Conservation (phyloP, 2,888 invertebrate species). For the Perizoma affinitatum region DNA sequence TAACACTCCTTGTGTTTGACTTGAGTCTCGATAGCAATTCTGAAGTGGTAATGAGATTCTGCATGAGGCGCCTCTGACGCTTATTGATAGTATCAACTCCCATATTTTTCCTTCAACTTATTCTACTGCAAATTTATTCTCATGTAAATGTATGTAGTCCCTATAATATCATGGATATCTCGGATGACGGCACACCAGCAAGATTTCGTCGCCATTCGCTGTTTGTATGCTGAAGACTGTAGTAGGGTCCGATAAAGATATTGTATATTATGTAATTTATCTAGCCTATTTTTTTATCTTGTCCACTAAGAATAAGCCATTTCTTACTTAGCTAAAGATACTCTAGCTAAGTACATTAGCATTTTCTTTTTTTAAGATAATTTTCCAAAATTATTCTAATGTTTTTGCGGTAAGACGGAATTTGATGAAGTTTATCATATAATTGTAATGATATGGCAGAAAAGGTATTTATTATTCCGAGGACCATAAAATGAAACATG, state of each 20-base stretch:
- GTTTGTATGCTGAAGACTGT: slow-evolving; percentile 27
- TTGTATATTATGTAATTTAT: background rate
- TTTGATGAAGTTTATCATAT: background rate
- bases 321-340: slow-evolving; percentile 10
- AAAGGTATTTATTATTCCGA: too few species aligned
- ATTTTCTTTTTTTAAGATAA: background rate
- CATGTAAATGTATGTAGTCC: slow-evolving; percentile 28
- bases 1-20: background rate
- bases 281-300: slow-evolving; percentile 17
- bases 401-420: background rate
- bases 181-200: slow-evolving; percentile 15
- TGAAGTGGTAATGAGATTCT: slow-evolving; percentile 15
- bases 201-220: slow-evolving; percentile 22
- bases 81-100: slow-evolving; percentile 22
- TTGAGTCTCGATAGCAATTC: slow-evolving; percentile 4
- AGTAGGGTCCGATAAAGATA: slow-evolving; percentile 12
- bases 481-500: too few species aligned
- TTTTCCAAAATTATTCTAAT: slow-evolving; percentile 15
- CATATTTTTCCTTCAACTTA: slow-evolving; percentile 20
- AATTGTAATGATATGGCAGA: too few species aligned
- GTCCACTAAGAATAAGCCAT: slow-evolving; percentile 16
- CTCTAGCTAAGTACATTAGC: too few species aligned
- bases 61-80: slow-evolving; percentile 13
- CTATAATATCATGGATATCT: slow-evolving; percentile 17
- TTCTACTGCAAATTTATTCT: slow-evolving; percentile 26